Evolutionary conservation across 2,888 invertebrate species (phyloP), one percentile per base, ranked within the genome.

Genomic region (Trachelus stipa): DNA sequence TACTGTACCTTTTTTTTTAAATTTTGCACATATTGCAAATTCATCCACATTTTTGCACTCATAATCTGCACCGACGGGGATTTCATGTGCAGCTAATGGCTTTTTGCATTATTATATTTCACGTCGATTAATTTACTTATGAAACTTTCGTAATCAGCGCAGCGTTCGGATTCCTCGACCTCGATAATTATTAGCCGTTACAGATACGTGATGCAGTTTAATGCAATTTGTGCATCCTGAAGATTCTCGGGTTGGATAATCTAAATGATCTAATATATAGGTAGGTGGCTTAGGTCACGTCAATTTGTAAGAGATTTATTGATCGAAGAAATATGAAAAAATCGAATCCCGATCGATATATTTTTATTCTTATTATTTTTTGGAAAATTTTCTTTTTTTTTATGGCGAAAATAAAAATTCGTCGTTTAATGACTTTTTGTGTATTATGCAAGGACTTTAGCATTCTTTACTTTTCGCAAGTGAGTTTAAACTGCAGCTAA

Each of bases 121-220:
- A 56, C 76, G 77, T 76, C 84, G 84, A 85, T 88, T 86, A 87
- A 88, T 88, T 88, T 85, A 85, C 86, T 87, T 83, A 56, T 82
- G 84, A 84, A 88, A 88, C 84, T 88, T 88, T 87, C 82, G 86
- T 86, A 87, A 88, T 88, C 87, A 87, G 82, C 77, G 79, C 78
- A 79, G 79, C 82, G 84, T 15, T 23, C 56, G 56, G 56, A 23
- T 56, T 2, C 0, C 23, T 76, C 79, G 82, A 76, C 77, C 80
- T 81, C 82, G 83, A 85, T 81, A 81, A 23, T 56, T 23, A 23
- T 56, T 23, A 23, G 56, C 56, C 56, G 6, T 56, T 23, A 23
- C 56, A 2, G 56, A 56, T 56, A 56, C 56, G 23, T 23, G 56
- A 56, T 56, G 56, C 23, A 56, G 23, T 56, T 56, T 56, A 56